Percentiles rank a stretch among this genome's conserved stretches.
These are phyloP conservation scores for Anolis sagrei DNA, from an alignment of 2,113 vertebrate species.

Conservation along the genomic window DNA sequence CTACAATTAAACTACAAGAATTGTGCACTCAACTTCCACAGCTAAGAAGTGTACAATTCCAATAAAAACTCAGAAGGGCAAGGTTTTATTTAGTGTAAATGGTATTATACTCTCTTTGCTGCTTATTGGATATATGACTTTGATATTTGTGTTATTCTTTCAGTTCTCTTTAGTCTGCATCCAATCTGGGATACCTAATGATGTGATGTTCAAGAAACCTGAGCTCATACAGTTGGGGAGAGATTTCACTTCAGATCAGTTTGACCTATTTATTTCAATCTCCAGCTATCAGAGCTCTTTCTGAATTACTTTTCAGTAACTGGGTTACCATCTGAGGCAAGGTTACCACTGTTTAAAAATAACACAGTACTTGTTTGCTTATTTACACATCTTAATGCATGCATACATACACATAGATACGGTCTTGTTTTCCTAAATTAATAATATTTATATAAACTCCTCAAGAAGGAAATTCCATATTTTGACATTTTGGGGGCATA, in stretches of 20 bases:
- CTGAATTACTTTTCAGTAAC: slow-evolving; percentile 13
- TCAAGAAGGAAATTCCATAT: not conserved
- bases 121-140: not conserved
- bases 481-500: not conserved
- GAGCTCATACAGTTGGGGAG: not conserved
- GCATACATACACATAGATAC: not conserved
- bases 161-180: not conserved
- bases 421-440: not conserved
- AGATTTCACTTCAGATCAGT: not conserved
- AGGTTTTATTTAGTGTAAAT: not conserved
- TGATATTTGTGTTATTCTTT: not conserved
- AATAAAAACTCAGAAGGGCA: not conserved
- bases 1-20: no score
- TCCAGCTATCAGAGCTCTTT: not conserved
- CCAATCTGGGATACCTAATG: not conserved
- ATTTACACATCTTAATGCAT: not conserved
- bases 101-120: not conserved
- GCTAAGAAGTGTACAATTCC: not conserved
- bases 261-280: not conserved
- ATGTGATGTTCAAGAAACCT: not conserved
- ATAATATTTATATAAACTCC: not conserved
- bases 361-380: not conserved
- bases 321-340: not conserved
- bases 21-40: not conserved
- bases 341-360: not conserved